These are phyloP conservation scores for Rhopalosiphum padi DNA, from an alignment of 1,140 invertebrate species.

Conservation along the genomic window DNA sequence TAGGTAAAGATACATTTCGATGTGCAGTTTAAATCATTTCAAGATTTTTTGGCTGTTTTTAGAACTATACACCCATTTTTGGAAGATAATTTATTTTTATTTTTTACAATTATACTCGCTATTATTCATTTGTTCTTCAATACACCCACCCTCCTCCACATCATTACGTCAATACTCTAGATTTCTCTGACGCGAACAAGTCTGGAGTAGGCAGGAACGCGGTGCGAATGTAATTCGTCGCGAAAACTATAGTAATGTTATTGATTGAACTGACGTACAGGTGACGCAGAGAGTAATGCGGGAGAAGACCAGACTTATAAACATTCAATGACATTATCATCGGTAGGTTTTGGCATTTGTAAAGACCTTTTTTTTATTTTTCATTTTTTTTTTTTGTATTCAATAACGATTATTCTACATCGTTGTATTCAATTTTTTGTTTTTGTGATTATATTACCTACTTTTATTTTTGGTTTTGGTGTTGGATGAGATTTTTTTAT, in stretches of 20 bases:
- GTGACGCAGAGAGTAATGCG: slow-evolving; percentile 49
- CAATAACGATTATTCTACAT: slow-evolving; percentile 34
- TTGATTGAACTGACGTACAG: slow-evolving; percentile 54
- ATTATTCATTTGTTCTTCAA: neutral
- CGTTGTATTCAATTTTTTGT: slow-evolving; percentile 18
- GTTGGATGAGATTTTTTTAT: slow-evolving; percentile 46
- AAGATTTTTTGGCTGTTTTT: neutral
- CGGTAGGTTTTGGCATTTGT: slow-evolving; percentile 50
- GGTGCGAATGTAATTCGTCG: slow-evolving; percentile 24
- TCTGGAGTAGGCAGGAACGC: slow-evolving; percentile 4
- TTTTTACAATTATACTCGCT: neutral
- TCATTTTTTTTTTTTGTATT: slow-evolving; percentile 23
- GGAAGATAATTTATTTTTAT: neutral
- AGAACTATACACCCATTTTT: neutral
- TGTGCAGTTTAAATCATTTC: neutral
- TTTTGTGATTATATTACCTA: slow-evolving; percentile 22
- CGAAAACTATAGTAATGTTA: slow-evolving; percentile 37
- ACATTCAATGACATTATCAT: slow-evolving; percentile 55
- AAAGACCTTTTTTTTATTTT: slow-evolving; percentile 39
- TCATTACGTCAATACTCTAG: neutral
- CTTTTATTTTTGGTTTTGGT: slow-evolving; percentile 37
- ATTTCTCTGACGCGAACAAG: neutral
- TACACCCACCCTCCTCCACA: neutral
- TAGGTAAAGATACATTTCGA: neutral
- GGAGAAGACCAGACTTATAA: slow-evolving; percentile 58